phyloP scores from a whole-genome alignment of 2,113 vertebrate genomes.

The Lagopus leucura region DNA sequence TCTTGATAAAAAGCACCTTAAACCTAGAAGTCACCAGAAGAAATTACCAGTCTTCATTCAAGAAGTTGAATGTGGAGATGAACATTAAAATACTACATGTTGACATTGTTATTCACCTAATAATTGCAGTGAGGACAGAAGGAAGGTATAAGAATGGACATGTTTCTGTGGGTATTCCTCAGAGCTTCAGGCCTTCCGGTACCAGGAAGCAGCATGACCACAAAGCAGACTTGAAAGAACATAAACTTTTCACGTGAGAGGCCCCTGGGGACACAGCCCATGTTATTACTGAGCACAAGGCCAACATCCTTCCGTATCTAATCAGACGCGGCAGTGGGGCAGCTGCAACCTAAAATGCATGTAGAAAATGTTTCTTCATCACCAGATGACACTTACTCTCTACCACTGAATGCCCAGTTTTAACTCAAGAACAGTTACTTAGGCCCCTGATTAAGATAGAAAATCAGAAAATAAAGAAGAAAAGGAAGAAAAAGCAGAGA shows the following conservation, averaged over 20 bases:
- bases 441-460: neutral
- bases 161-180: neutral
- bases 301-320: neutral
- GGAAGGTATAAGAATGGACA: neutral
- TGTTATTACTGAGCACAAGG: neutral
- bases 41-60: neutral
- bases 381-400: neutral
- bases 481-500: neutral
- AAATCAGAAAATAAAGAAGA: accelerated
- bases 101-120: neutral
- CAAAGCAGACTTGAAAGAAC: neutral
- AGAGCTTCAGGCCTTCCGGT: neutral
- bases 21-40: neutral
- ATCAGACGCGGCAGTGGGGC: accelerated
- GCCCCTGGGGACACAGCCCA: neutral
- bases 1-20: neutral
- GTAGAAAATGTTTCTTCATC: neutral
- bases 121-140: neutral
- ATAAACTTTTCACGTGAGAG: neutral
- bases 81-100: neutral
- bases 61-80: neutral
- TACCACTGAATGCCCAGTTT: neutral
- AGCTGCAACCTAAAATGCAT: neutral
- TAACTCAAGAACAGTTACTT: neutral
- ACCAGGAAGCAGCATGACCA: neutral